Base-by-base conservation (phyloP, 2,888 invertebrate species). In the Marasmarcha lunaedactyla region DNA sequence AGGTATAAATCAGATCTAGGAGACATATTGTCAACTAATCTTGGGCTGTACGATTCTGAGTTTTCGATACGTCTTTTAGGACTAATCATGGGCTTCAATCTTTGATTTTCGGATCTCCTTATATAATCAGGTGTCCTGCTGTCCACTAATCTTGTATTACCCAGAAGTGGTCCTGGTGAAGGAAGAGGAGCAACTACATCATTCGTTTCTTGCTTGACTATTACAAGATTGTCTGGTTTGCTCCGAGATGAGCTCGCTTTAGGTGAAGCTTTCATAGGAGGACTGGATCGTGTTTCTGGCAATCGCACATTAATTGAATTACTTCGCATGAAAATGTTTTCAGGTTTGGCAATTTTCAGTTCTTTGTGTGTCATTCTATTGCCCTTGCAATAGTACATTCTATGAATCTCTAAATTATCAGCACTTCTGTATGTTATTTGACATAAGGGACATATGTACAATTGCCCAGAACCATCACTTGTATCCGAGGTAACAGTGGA, bases 121-220 rank as follows among this genome's bases (percentile, higher is more conserved):
- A 58, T 57, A 41, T 76, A 78, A 42, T 87, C 88, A 30, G 76
- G 58, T 27, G 59, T 49, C 53, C 79, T 71, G 9, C 86, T 72
- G 49, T 94, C 93, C 11, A 94, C 90, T 27, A 94, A 76, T 37
- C 93, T 86, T 1, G 94, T 94, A 57, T 91, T 92, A 3, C 94
- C 94, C 14, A 94, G 78, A 46, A 93, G 76, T 0, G 94, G 94
- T 0, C 94, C 94, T 0, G 94, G 94, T 2, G 93, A 93, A 34
- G 92, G 92, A 36, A 92, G 69, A 1, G 92, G 91, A 34, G 88
- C 83, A 44, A 85, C 81, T 34, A 87, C 67, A 49, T 87, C 85
- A 46, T 47, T 79, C 33, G 63, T 53, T 49, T 84, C 84, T 34
- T 72, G 66, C 58, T 83, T 85, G 42, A 72, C 54, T 41, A 88